These are phyloP conservation scores for Thelaira solivaga DNA, from an alignment of 2,888 invertebrate genomes.

Conservation along the genomic window DNA sequence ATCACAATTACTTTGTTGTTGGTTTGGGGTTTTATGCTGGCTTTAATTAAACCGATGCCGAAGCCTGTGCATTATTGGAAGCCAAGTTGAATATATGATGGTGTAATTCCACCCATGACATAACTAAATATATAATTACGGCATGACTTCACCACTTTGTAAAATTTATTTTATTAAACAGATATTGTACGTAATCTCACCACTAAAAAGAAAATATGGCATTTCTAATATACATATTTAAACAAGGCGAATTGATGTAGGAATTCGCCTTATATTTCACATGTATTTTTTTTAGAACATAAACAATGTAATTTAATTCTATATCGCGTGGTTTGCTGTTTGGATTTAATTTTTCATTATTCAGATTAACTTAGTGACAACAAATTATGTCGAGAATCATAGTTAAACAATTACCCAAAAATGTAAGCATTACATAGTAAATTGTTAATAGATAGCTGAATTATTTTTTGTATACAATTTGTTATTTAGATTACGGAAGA, in stretches of 20 bases:
- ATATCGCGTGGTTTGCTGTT: background rate
- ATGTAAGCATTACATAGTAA: slow-evolving; percentile 82
- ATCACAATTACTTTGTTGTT: too few relatives aligned
- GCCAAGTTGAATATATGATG: too few relatives aligned
- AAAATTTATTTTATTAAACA: background rate
- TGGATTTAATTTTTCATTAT: background rate
- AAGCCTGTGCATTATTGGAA: too few relatives aligned
- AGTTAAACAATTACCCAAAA: slow-evolving; percentile 92
- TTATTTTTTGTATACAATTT: background rate
- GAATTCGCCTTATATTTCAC: too few relatives aligned
- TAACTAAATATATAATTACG: too few relatives aligned
- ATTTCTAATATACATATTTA: background rate
- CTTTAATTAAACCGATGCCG: too few relatives aligned
- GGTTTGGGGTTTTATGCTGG: too few relatives aligned
- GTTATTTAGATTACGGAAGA: slow-evolving; percentile 84
- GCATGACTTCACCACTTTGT: too few relatives aligned
- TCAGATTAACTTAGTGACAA: background rate
- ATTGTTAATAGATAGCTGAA: background rate
- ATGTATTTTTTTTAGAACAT: slow-evolving; percentile 41
- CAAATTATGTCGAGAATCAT: slow-evolving; percentile 85
- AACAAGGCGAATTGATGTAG: too few relatives aligned
- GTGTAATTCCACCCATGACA: too few relatives aligned
- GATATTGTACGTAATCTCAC: background rate
- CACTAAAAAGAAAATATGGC: background rate
- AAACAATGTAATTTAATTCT: slow-evolving; percentile 58